A percentile compares a stretch with the other conserved stretches of the same genome.
Conservation (phyloP, 2,888 invertebrate genomes). For the Tenodera sinensis region DNA sequence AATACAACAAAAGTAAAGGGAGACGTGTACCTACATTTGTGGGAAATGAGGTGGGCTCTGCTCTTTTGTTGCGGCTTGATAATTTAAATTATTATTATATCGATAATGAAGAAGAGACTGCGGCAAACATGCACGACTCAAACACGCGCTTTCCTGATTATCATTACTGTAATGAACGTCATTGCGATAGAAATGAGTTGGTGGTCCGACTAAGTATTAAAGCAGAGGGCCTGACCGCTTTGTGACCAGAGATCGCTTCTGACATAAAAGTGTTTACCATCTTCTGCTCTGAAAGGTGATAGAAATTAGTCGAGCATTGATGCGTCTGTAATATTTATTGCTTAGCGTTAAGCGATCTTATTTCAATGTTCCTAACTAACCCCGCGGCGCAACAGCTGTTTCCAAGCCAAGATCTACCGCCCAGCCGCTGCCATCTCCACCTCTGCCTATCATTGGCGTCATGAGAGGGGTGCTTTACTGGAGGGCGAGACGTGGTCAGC, state of each 20-base stretch:
- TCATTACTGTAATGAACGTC: background rate
- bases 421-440: too few species aligned
- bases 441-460: too few species aligned
- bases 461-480: too few species aligned
- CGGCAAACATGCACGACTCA: background rate
- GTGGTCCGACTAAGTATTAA: background rate
- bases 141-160: background rate
- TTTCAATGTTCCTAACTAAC: too few species aligned
- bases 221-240: background rate
- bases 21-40: background rate
- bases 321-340: too few species aligned
- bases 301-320: too few species aligned
- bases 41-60: background rate
- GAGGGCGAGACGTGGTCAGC: too few species aligned
- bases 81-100: background rate
- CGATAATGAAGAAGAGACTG: background rate
- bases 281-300: too few species aligned
- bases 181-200: background rate
- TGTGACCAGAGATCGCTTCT: background rate
- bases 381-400: too few species aligned
- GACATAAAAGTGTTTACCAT: too few species aligned
- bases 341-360: too few species aligned
- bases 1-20: background rate
- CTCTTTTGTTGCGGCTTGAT: background rate
- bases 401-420: too few species aligned